These are phyloP conservation scores for Nyctalus aviator DNA, from an alignment of 2,797 vertebrate species.

Conservation along the genomic window DNA sequence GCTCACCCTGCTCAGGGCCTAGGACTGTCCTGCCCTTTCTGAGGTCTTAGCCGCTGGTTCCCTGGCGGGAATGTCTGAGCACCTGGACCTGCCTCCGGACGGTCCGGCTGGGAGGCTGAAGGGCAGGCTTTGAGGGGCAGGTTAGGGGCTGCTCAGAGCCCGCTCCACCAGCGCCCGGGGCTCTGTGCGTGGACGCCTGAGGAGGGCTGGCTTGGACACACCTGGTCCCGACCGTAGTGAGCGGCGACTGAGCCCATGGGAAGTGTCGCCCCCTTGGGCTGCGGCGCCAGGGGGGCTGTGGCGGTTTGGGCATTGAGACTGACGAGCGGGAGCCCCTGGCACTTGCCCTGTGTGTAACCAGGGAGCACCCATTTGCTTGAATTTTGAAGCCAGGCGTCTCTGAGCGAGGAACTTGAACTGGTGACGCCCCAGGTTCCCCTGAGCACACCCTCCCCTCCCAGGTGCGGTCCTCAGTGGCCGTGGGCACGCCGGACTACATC, in stretches of 20 bases:
- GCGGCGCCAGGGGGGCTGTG: accelerated
- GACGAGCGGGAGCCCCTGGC: neutral
- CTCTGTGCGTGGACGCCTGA: accelerated
- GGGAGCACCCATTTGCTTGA: neutral
- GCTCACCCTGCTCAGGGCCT: accelerated
- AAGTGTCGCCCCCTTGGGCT: neutral
- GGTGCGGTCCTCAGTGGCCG: constrained; percentile 98
- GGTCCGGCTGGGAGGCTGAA: neutral
- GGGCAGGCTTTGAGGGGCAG: neutral
- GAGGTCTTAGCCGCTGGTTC: neutral
- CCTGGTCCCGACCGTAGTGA: accelerated
- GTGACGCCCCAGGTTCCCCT: accelerated
- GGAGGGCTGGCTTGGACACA: neutral
- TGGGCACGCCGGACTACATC: constrained; percentile 98
- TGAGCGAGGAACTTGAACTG: neutral
- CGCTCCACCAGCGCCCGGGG: neutral
- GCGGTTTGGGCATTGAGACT: too few relatives aligned
- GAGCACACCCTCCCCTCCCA: constrained; percentile 78
- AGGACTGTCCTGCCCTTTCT: neutral
- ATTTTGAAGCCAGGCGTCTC: neutral
- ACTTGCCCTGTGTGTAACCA: too few relatives aligned
- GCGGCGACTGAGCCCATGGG: neutral
- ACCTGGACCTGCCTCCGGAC: neutral
- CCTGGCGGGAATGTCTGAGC: neutral
- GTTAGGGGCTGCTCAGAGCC: neutral